Evolutionary conservation across 2,888 invertebrate species (phyloP).

Genomic region (Drosophila dives): DNA sequence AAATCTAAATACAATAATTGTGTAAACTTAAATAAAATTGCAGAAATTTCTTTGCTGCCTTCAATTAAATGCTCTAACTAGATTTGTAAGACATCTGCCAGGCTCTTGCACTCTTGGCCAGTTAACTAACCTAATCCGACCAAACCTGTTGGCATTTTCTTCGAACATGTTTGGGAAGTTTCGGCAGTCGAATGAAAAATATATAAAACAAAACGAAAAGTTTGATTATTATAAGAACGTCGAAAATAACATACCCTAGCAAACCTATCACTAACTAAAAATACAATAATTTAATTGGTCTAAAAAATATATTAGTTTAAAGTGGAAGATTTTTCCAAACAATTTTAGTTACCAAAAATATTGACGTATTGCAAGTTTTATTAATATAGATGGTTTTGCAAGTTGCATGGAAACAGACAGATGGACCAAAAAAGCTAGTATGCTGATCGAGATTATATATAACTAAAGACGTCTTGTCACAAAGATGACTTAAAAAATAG

Average conservation of each 20-base stretch:
- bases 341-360: too few relatives aligned
- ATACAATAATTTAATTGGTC: background rate
- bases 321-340: too few relatives aligned
- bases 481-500: background rate
- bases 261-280: background rate
- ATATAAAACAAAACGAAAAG: background rate
- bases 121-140: slow-evolving; percentile 10
- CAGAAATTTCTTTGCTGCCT: slow-evolving; percentile 1
- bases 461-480: background rate
- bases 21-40: background rate
- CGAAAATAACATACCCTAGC: background rate
- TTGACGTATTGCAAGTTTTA: too few relatives aligned
- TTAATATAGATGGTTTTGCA: too few relatives aligned
- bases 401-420: too few relatives aligned
- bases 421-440: too few relatives aligned
- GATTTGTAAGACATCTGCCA: slow-evolving; percentile 1
- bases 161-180: slow-evolving; percentile 33
- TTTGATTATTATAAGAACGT: background rate
- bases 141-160: slow-evolving; percentile 50
- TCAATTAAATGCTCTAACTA: background rate
- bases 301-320: too few relatives aligned
- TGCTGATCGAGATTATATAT: background rate
- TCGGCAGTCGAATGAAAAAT: background rate
- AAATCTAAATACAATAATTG: background rate
- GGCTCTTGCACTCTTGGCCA: slow-evolving; percentile 12